Conservation (phyloP, 2,113 vertebrate species). For the Pristiophorus japonicus region DNA sequence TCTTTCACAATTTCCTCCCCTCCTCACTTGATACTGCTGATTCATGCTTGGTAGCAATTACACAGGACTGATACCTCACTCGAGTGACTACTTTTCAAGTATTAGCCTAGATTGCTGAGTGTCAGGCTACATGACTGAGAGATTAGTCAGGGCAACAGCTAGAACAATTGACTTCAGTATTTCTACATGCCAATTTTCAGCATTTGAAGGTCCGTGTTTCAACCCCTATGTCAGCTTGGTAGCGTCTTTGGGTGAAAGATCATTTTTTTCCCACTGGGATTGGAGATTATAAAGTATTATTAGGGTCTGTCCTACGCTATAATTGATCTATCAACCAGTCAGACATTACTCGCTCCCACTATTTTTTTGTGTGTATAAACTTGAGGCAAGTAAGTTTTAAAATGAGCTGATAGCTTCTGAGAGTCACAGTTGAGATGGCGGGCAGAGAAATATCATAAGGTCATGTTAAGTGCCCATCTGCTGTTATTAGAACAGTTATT, state of each 20-base stretch:
- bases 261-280: neutral
- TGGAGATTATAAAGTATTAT: neutral
- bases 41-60: neutral
- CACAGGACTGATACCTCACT: neutral
- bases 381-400: neutral
- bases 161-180: neutral
- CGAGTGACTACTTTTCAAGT: neutral
- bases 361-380: neutral
- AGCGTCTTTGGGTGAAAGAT: neutral
- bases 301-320: too few relatives aligned
- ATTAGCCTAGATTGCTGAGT: neutral
- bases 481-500: neutral
- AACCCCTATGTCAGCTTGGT: neutral
- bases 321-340: too few relatives aligned
- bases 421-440: neutral
- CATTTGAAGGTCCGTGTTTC: neutral
- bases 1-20: neutral
- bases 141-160: neutral
- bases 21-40: neutral
- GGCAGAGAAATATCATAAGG: neutral
- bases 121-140: neutral
- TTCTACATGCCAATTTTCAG: neutral
- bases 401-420: neutral
- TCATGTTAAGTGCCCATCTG: neutral
- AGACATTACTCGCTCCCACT: neutral